Evolutionary conservation across 2,888 invertebrate species (phyloP).

Genomic region (Beris chalybata): DNA sequence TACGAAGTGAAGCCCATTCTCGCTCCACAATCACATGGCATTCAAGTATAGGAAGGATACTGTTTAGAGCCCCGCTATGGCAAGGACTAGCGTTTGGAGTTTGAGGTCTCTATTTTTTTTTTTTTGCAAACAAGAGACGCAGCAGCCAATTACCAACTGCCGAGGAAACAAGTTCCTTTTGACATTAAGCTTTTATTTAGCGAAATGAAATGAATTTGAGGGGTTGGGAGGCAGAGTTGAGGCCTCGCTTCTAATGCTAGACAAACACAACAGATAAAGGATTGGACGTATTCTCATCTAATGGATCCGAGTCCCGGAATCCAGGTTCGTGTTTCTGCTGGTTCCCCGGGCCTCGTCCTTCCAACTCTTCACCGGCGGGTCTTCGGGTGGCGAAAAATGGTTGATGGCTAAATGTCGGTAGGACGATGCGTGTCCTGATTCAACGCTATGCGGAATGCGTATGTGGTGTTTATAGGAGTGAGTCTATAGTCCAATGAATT

Average conservation of each 20-base stretch:
- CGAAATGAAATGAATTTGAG: constrained; percentile 37
- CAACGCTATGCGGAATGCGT: constrained; percentile 29
- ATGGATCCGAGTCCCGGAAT: constrained; percentile 19
- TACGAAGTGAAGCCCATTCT: neutral
- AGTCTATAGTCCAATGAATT: constrained; percentile 36
- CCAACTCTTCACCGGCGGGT: constrained; percentile 6
- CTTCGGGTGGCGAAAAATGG: too few species aligned
- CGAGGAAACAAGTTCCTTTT: constrained; percentile 36
- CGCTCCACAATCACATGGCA: neutral
- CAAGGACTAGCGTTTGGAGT: constrained; percentile 3
- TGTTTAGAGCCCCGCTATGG: constrained; percentile 4
- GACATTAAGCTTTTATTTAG: constrained; percentile 38
- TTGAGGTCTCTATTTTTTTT: constrained; percentile 15
- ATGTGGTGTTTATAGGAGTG: constrained; percentile 20
- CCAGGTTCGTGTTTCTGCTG: constrained; percentile 11
- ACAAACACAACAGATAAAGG: constrained; percentile 34
- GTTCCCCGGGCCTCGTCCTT: neutral
- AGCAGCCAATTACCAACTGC: constrained; percentile 37
- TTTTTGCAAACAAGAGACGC: constrained; percentile 36
- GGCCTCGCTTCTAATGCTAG: constrained; percentile 23
- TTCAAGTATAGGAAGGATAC: constrained; percentile 13
- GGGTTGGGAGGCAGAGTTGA: constrained; percentile 26
- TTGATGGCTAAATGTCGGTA: constrained; percentile 26
- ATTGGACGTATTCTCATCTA: constrained; percentile 31
- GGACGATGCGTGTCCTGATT: constrained; percentile 34